Evolutionary conservation across 2,113 vertebrate genomes (phyloP).

Genomic region (Phalacrocorax brasilianus): DNA sequence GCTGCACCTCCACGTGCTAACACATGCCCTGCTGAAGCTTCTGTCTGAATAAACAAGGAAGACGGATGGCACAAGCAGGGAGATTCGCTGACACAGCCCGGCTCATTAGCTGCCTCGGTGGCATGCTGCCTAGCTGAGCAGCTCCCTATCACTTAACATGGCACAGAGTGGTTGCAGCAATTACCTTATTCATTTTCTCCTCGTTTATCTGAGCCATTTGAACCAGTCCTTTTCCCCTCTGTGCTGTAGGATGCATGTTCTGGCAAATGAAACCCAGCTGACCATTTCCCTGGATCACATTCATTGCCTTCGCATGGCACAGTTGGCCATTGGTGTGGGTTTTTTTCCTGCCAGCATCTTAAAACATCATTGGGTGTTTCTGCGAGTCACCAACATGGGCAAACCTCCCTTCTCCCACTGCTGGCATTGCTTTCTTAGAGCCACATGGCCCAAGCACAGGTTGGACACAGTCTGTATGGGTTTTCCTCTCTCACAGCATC

Average conservation of each 20-base stretch:
- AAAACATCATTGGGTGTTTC: neutral
- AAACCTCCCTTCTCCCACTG: neutral
- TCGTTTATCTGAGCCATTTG: neutral
- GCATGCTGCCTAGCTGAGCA: neutral
- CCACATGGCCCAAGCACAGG: rapidly evolving
- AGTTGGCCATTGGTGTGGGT: neutral
- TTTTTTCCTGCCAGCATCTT: neutral
- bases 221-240: rapidly evolving
- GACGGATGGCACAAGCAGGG: neutral
- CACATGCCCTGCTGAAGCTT: neutral
- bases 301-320: neutral
- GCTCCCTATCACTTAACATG: neutral
- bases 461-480: neutral
- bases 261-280: neutral
- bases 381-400: rapidly evolving
- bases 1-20: constrained; percentile 18
- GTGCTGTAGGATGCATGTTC: neutral
- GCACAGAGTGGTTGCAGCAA: rapidly evolving
- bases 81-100: neutral
- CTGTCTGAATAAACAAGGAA: neutral
- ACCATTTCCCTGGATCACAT: neutral
- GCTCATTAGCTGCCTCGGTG: neutral
- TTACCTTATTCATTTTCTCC: neutral
- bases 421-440: neutral
- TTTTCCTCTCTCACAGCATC: neutral